These are phyloP conservation scores for Lathamus discolor DNA, from an alignment of 2,113 vertebrate genomes.

Conservation along the genomic window DNA sequence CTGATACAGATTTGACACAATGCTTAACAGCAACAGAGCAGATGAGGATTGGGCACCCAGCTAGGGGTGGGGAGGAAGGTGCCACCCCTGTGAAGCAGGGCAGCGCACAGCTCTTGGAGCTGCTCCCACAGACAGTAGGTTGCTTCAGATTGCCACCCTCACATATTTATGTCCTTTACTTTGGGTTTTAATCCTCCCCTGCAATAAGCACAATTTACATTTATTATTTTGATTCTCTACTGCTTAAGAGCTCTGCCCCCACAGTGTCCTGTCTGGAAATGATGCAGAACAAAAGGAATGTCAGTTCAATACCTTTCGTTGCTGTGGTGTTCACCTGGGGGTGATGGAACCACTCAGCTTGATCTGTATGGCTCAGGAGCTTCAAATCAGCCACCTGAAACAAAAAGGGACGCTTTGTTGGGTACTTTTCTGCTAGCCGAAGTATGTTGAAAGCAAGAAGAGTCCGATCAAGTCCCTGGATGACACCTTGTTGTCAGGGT, in stretches of 20 bases:
- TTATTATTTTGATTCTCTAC: neutral
- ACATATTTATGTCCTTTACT: neutral
- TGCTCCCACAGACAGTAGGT: neutral
- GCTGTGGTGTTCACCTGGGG: neutral
- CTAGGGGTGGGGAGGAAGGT: neutral
- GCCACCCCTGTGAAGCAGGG: neutral
- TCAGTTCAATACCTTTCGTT: neutral
- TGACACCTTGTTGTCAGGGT: neutral
- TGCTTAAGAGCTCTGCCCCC: neutral
- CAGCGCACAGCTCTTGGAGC: neutral
- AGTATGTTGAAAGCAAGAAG: neutral
- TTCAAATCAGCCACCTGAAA: neutral
- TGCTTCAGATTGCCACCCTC: neutral
- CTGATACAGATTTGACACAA: neutral
- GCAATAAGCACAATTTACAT: neutral
- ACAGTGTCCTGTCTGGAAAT: neutral
- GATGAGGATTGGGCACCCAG: fast-evolving
- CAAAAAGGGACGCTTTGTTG: neutral
- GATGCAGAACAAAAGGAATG: neutral
- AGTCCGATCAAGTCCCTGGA: neutral
- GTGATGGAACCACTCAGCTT: neutral
- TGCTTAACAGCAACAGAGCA: neutral
- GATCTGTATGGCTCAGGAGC: neutral
- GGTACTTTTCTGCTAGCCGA: neutral
- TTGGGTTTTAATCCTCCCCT: neutral